These are phyloP conservation scores for Mus caroli DNA, from an alignment of 2,797 vertebrate genomes.

Conservation along the genomic window DNA sequence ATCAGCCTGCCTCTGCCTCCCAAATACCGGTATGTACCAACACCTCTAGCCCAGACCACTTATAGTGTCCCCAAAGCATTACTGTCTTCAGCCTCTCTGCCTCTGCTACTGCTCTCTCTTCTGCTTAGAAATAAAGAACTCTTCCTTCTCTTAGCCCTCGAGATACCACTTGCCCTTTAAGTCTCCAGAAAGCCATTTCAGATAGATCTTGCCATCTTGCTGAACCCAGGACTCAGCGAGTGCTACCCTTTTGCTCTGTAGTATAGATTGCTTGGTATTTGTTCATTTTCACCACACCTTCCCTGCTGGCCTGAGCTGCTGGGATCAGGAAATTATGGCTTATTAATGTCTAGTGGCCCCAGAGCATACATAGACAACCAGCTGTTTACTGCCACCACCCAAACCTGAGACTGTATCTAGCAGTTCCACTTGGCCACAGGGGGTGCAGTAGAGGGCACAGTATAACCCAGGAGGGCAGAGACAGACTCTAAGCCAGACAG, in stretches of 20 bases:
- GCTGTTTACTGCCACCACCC: background rate
- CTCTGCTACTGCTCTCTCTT: background rate
- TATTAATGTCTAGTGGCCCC: background rate
- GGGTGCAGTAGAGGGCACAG: conserved; percentile 88
- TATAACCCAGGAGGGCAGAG: background rate
- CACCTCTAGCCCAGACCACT: background rate
- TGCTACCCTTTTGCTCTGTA: background rate
- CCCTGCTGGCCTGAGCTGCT: background rate
- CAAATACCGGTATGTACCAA: background rate
- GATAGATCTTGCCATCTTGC: background rate
- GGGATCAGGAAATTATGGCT: background rate
- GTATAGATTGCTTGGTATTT: background rate
- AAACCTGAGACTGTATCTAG: conserved; percentile 86
- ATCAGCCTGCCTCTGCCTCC: background rate
- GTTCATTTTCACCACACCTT: background rate
- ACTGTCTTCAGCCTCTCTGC: background rate
- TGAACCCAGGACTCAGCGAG: background rate
- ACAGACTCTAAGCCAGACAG: background rate
- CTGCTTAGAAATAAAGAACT: conserved; percentile 9
- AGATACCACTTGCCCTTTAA: conserved; percentile 6
- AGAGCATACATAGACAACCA: conserved; percentile 1
- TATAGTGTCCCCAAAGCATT: background rate
- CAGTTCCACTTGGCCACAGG: conserved; percentile 90
- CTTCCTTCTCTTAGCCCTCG: background rate
- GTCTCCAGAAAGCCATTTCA: background rate